Conservation (phyloP, 2,797 vertebrate genomes). For the Lycodopsis pacificus region DNA sequence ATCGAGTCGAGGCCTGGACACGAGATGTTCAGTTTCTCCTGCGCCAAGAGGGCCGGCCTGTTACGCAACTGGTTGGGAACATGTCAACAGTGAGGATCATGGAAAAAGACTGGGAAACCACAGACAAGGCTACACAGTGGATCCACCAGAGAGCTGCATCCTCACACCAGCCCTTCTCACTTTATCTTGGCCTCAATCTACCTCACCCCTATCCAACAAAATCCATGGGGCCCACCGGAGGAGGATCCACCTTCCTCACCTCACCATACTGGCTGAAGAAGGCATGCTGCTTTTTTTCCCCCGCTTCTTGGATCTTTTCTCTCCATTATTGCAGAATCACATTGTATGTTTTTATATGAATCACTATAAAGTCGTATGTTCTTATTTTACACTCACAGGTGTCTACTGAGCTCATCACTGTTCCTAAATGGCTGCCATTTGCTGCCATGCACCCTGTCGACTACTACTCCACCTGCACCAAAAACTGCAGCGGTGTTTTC, state of each 20-base stretch:
- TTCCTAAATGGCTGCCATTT: constrained; percentile 92
- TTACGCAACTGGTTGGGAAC: constrained; percentile 86
- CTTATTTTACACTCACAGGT: constrained; percentile 80
- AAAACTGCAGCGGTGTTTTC: constrained; percentile 93
- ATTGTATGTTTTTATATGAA: not conserved
- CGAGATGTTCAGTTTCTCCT: constrained; percentile 92
- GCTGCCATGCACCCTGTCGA: constrained; percentile 92
- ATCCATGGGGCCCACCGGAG: constrained; percentile 90
- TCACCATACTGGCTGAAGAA: constrained; percentile 95
- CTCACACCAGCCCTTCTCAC: constrained; percentile 87
- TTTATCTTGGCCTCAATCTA: constrained; percentile 95
- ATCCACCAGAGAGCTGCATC: constrained; percentile 82
- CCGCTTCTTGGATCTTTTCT: not conserved
- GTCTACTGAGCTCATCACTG: constrained; percentile 83
- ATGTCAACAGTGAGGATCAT: constrained; percentile 86
- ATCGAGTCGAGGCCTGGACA: constrained; percentile 97
- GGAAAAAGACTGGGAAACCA: constrained; percentile 90
- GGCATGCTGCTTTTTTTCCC: constrained; percentile 69
- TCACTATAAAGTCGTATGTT: not conserved
- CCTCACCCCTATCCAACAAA: constrained; percentile 94
- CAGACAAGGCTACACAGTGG: constrained; percentile 88
- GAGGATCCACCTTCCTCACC: constrained; percentile 93
- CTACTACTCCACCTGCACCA: constrained; percentile 94
- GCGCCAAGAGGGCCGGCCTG: constrained; percentile 92
- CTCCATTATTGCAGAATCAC: not conserved